Base-by-base conservation (phyloP, 2,113 vertebrate species). In the Leucopsar rothschildi region DNA sequence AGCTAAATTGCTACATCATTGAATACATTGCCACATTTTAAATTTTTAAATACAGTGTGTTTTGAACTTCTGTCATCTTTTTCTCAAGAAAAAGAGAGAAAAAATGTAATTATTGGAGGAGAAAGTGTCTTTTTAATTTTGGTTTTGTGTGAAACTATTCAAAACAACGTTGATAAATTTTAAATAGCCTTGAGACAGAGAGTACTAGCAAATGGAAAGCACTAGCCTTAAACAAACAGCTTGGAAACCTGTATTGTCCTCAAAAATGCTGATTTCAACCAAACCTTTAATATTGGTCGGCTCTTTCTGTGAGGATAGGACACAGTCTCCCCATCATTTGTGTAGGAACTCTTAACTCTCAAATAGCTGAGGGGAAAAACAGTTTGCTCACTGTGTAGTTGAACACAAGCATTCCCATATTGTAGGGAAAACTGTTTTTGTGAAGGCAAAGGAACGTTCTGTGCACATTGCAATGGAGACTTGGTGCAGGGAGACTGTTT, bases 21-120 rank as follows among this genome's bases (percentile, higher is more conserved):
- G 85, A 93, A 85, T 91, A 70, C 20, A 63, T 87, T 96, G 90
- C 84, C 63, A 73, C 63, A 44, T 88, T 93, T 91, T 88, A 81
- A n/a, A 79, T 88, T 96, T 92, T 86, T 49, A 93, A 90, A 77
- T 82, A 83, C 40, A 71, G 47, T 40, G 29, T 76, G 44, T 73
- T 88, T 94, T 89, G 75, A 91, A 91, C 55, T 91, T 95, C 82
- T 94, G 89, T 91, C 56, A 22, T 92, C 42, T 57, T 86, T 90
- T 82, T 82, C 40, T 56, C 78, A 45, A 84, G 82, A 39, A 50
- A 68, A 93, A 64, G 22, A 42, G 21, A 10, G 8, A 4, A 27
- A 57, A 63, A 44, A n/a, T 49, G 13, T 60, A 78, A 83, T 89
- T 83, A 50, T 66, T 65, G 65, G 45, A 79, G 59, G n/a, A 92